These are phyloP conservation scores for Heliothis virescens DNA, from an alignment of 1,140 invertebrate species.

Conservation along the genomic window DNA sequence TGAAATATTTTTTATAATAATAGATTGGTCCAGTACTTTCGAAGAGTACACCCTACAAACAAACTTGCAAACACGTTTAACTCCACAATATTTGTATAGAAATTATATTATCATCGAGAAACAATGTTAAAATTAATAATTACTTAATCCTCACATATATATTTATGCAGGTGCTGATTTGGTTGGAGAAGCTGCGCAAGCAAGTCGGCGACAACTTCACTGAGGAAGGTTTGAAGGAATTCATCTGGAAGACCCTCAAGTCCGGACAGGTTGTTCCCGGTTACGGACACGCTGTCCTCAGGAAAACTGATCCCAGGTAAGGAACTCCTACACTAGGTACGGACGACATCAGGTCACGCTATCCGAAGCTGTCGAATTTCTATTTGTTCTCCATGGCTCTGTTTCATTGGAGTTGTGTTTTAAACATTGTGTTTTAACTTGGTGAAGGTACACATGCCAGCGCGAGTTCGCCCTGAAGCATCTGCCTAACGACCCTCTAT, in stretches of 20 bases:
- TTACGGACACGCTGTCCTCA: slow-evolving; percentile 98
- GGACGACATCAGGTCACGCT: no score
- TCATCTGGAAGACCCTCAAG: slow-evolving; percentile 98
- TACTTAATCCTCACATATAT: neutral
- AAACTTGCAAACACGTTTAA: no score
- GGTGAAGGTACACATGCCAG: slow-evolving; percentile 91
- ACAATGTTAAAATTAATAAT: no score
- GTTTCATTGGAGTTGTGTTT: neutral
- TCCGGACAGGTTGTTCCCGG: slow-evolving; percentile 98
- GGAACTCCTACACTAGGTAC: no score
- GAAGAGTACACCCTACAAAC: no score
- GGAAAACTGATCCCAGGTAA: slow-evolving; percentile 98
- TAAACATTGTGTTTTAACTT: neutral
- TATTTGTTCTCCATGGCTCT: no score
- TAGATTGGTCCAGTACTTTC: no score
- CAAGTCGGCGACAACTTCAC: slow-evolving; percentile 93
- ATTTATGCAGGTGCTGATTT: slow-evolving; percentile 90
- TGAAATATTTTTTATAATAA: no score
- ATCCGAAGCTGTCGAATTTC: no score
- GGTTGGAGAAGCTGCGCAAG: slow-evolving; percentile 92
- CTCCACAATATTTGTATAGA: neutral
- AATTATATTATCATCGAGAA: no score
- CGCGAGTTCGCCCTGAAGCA: slow-evolving; percentile 98
- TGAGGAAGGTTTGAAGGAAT: slow-evolving; percentile 96
- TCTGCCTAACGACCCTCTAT: slow-evolving; percentile 96